A percentile compares a stretch with the other conserved stretches of the same genome.
Conservation (phyloP, 2,888 invertebrate genomes). For the Melanostoma mellinum region DNA sequence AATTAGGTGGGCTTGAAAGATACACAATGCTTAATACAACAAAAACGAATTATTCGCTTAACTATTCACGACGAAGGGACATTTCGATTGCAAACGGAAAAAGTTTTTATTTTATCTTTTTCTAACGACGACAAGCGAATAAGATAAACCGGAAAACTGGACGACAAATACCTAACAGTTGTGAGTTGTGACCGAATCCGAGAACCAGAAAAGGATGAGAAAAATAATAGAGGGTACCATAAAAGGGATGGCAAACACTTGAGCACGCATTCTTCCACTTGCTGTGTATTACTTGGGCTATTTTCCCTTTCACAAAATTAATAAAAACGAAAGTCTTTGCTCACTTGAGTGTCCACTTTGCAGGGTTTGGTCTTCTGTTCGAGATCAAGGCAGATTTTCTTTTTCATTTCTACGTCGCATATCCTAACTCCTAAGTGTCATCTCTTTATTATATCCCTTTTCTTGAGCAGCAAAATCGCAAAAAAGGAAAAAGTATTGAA, state of each 20-base stretch:
- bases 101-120: conserved; percentile 32
- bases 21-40: background rate
- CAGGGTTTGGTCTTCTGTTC: conserved; percentile 46
- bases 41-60: conserved; percentile 40
- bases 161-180: conserved; percentile 40
- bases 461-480: conserved; percentile 35
- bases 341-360: conserved; percentile 66
- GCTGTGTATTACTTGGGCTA: conserved; percentile 46
- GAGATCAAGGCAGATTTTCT: conserved; percentile 38
- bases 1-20: background rate
- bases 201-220: conserved; percentile 17
- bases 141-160: conserved; percentile 58
- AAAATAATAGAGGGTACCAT: conserved; percentile 30
- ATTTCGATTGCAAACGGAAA: conserved; percentile 15
- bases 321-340: conserved; percentile 71
- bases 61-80: conserved; percentile 42
- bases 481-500: conserved; percentile 44
- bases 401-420: conserved; percentile 16
- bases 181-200: background rate
- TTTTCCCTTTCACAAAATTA: conserved; percentile 69
- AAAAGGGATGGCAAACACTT: conserved; percentile 62
- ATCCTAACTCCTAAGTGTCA: conserved; percentile 15
- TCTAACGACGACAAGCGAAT: conserved; percentile 57
- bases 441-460: conserved; percentile 21
- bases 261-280: conserved; percentile 64